These are phyloP conservation scores for Megamerina dolium DNA, from an alignment of 2,888 invertebrate genomes.

Conservation along the genomic window DNA sequence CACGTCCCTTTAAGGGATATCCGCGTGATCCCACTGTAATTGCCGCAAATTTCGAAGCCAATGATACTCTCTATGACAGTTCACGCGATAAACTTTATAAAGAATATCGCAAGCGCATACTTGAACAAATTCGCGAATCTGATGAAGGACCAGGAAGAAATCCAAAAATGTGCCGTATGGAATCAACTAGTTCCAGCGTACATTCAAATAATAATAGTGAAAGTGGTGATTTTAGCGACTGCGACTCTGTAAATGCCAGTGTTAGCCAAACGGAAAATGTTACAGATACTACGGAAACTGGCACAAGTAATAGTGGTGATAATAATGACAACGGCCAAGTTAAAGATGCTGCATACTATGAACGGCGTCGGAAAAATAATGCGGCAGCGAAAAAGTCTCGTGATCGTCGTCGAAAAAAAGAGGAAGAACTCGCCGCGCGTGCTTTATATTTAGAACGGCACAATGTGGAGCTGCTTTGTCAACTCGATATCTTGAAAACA, in stretches of 20 bases:
- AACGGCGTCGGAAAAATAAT: conserved; percentile 84
- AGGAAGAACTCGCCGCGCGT: conserved; percentile 85
- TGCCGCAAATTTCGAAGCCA: conserved; percentile 55
- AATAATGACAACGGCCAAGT: conserved; percentile 32
- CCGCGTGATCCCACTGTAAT: conserved; percentile 63
- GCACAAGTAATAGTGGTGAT: conserved; percentile 11
- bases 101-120: conserved; percentile 60
- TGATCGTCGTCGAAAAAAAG: conserved; percentile 81
- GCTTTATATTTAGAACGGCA: conserved; percentile 84
- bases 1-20: conserved; percentile 65
- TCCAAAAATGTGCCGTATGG: conserved; percentile 65
- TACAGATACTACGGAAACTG: neutral
- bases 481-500: conserved; percentile 60
- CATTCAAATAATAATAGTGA: conserved; percentile 1
- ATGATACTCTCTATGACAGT: conserved; percentile 52
- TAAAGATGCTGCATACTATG: conserved; percentile 80
- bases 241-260: conserved; percentile 39
- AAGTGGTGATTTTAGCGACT: conserved; percentile 39
- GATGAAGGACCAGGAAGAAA: conserved; percentile 59
- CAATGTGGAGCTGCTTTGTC: conserved; percentile 69
- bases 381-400: conserved; percentile 91
- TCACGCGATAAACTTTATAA: conserved; percentile 63
- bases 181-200: conserved; percentile 36
- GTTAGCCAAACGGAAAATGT: neutral
- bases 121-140: conserved; percentile 60